Conservation (phyloP, 1,140 invertebrate species). For the Danaus melanippus region DNA sequence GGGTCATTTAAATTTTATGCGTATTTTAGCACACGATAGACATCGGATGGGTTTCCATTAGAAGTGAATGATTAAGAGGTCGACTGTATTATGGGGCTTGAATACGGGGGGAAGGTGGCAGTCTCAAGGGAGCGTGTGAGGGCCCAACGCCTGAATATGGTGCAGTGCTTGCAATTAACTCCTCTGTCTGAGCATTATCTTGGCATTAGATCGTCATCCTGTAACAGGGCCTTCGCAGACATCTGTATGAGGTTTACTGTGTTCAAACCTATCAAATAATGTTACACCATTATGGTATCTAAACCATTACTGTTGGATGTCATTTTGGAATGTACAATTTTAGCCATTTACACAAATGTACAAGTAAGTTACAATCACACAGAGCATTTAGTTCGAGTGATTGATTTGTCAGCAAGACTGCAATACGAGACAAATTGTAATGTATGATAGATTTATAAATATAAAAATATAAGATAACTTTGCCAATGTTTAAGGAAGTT, state of each 20-base stretch:
- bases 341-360: slow-evolving; percentile 1
- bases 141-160: slow-evolving; percentile 40
- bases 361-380: not conserved
- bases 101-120: slow-evolving; percentile 23
- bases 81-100: slow-evolving; percentile 6
- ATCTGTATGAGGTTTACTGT: slow-evolving; percentile 15
- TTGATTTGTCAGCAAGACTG: slow-evolving; percentile 21
- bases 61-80: slow-evolving; percentile 63
- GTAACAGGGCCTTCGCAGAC: slow-evolving; percentile 23
- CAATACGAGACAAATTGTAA: slow-evolving; percentile 20
- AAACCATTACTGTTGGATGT: not conserved
- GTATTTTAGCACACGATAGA: slow-evolving; percentile 46
- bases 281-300: not conserved
- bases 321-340: not conserved
- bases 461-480: no score
- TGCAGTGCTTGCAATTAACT: slow-evolving; percentile 64
- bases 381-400: slow-evolving; percentile 17
- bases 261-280: not conserved
- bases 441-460: slow-evolving; percentile 7
- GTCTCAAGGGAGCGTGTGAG: slow-evolving; percentile 37
- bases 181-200: slow-evolving; percentile 59
- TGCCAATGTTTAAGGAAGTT: not conserved
- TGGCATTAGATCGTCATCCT: slow-evolving; percentile 44
- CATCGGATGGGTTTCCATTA: slow-evolving; percentile 58
- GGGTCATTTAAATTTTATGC: slow-evolving; percentile 65